Evolutionary conservation across 2,888 invertebrate genomes (phyloP), one percentile per base, ranked within the genome.

Genomic region (Drosophila longiperda): DNA sequence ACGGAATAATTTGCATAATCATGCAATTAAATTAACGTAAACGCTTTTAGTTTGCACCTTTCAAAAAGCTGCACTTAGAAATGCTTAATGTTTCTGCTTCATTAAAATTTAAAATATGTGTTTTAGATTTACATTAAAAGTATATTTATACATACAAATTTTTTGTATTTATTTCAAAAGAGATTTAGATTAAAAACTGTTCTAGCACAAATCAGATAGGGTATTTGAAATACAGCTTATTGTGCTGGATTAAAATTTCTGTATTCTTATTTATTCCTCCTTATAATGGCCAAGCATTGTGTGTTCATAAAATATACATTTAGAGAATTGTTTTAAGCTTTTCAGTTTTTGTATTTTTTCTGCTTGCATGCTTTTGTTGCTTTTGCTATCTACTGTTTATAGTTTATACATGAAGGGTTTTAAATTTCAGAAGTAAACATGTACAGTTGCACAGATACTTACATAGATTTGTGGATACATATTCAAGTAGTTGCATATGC

Each of bases 221-320:
- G 71, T 65, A 65, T 70, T 42, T 6, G n/a, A 4, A 12, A 15
- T 34, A 32, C 38, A 2, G 2, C 0, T 1, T 8, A 3, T 9
- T 5, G 11, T 1, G 33, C 53, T 29, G 29, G 29, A 26, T 29
- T 29, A 29, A 29, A 1, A 34, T 52, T 9, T n/a, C 26, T 61
- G 29, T 48, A 8, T 20, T 32, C 29, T 36, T 36, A n/a, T 48
- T 71, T 57, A 48, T 50, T 63, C 49, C 23, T 45, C 52, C 20
- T 49, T 65, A 54, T 49, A 23, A 63, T 73, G 66, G 66, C 52
- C 63, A 66, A 65, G 71, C 55, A 58, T 66, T 73, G 79, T 54
- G 17, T 66, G 61, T 63, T 78, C 87, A 78, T 72, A 59, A 66
- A 84, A 89, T 67, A 87, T 87, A 70, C 84, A 84, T 87, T 70